Conservation (phyloP, 2,797 vertebrate genomes). For the Phalloptychus januarius region DNA sequence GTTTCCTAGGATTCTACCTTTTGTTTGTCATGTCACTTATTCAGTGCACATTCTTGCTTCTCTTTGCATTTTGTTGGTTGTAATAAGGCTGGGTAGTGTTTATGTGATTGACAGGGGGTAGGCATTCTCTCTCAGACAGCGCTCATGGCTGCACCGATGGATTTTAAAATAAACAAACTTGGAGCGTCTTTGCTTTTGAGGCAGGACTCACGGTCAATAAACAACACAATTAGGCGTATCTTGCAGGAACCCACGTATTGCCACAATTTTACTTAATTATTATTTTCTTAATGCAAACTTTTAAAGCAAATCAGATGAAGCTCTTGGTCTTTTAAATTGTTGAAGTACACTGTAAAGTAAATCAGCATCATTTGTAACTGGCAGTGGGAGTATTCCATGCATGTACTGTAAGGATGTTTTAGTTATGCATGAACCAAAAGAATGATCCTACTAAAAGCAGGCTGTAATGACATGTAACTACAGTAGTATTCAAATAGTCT, state of each 20-base stretch:
- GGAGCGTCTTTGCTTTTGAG: background rate
- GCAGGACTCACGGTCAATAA: background rate
- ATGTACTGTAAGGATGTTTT: background rate
- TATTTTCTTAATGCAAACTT: background rate
- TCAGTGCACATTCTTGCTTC: conserved; percentile 15
- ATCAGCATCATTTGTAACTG: background rate
- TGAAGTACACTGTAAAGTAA: background rate
- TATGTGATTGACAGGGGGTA: conserved; percentile 34
- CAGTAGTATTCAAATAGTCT: too few species aligned
- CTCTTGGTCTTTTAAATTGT: background rate
- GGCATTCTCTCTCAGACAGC: conserved; percentile 2
- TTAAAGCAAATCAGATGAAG: background rate
- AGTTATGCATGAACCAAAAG: background rate
- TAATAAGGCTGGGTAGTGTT: conserved; percentile 20
- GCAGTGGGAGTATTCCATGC: background rate
- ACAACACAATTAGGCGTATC: background rate
- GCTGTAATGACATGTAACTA: background rate
- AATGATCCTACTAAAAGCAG: background rate
- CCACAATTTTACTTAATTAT: background rate
- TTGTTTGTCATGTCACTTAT: conserved; percentile 9
- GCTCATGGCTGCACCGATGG: conserved; percentile 10
- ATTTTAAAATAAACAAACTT: conserved; percentile 30
- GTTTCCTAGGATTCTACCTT: background rate
- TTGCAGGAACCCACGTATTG: background rate
- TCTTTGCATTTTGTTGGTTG: conserved; percentile 18